Percentiles rank a stretch among this genome's conserved stretches.
These are phyloP conservation scores for Tachina lurida DNA, from an alignment of 2,888 invertebrate genomes.

Conservation along the genomic window DNA sequence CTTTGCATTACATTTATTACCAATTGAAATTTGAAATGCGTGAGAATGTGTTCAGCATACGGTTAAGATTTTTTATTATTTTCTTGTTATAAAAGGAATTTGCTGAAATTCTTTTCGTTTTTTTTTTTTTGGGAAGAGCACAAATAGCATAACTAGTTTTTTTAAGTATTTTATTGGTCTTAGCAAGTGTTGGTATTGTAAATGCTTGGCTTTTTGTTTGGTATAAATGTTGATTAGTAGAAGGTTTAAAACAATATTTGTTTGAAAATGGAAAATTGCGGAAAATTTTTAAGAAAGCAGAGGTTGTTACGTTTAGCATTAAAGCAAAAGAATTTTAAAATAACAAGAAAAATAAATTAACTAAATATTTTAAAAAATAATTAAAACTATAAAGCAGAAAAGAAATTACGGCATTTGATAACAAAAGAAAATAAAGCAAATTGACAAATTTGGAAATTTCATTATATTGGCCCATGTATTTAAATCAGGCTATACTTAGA, in stretches of 20 bases:
- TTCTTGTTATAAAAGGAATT: neutral
- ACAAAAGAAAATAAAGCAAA: too few species aligned
- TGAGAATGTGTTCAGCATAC: conserved; percentile 79
- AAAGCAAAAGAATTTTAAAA: too few species aligned
- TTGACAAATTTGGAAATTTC: too few species aligned
- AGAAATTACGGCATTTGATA: too few species aligned
- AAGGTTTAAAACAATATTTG: conserved; percentile 25
- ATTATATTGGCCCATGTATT: too few species aligned
- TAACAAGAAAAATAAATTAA: too few species aligned
- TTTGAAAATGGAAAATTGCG: too few species aligned
- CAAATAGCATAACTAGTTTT: conserved; percentile 9
- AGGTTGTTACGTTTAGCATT: too few species aligned
- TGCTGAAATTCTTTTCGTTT: neutral
- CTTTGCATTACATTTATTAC: conserved; percentile 82
- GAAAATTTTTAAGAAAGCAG: too few species aligned
- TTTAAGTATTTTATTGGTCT: neutral
- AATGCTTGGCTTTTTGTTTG: conserved; percentile 72
- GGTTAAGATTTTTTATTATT: conserved; percentile 43
- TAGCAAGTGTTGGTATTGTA: conserved; percentile 63
- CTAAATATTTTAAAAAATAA: too few species aligned
- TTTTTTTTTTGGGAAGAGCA: neutral
- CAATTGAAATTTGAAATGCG: conserved; percentile 82
- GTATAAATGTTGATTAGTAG: conserved; percentile 65
- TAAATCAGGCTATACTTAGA: too few species aligned
- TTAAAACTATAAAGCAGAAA: too few species aligned